Evolutionary conservation across 2,888 invertebrate genomes (phyloP).

Genomic region (Perdita meconis): DNA sequence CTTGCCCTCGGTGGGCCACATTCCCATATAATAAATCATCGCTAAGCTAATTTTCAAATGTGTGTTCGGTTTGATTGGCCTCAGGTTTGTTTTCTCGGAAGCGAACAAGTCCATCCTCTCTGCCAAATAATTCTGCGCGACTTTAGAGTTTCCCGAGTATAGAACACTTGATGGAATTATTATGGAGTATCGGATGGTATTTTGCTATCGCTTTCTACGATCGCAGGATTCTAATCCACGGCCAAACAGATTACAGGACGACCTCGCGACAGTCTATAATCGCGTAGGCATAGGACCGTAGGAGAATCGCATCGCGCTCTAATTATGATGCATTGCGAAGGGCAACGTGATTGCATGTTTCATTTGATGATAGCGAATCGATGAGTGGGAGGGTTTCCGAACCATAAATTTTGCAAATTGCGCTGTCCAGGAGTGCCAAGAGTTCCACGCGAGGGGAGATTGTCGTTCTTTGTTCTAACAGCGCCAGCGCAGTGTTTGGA

Average conservation of each 20-base stretch:
- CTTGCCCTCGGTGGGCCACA: slow-evolving; percentile 68
- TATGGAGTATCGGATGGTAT: not conserved
- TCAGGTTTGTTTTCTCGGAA: slow-evolving; percentile 20
- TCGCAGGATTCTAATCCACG: slow-evolving; percentile 3
- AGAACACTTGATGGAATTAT: not conserved
- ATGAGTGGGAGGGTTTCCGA: not conserved
- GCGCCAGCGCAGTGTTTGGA: no score
- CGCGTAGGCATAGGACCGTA: no score
- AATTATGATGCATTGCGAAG: slow-evolving; percentile 22
- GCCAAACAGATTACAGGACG: slow-evolving; percentile 14
- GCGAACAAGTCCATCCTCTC: slow-evolving; percentile 22
- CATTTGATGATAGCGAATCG: slow-evolving; percentile 13
- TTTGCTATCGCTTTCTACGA: not conserved
- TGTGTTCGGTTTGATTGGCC: slow-evolving; percentile 65
- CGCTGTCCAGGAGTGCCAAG: no score
- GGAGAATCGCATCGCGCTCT: no score
- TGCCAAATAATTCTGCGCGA: not conserved
- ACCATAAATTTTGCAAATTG: not conserved
- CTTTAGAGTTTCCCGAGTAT: not conserved
- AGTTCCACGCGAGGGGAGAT: not conserved
- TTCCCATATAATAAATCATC: slow-evolving; percentile 74
- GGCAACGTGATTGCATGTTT: not conserved
- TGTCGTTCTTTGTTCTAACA: no score
- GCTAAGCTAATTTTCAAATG: slow-evolving; percentile 71
- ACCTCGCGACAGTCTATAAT: slow-evolving; percentile 8